These are phyloP conservation scores for Osmoderma eremita DNA, from an alignment of 2,888 invertebrate genomes.

Conservation along the genomic window DNA sequence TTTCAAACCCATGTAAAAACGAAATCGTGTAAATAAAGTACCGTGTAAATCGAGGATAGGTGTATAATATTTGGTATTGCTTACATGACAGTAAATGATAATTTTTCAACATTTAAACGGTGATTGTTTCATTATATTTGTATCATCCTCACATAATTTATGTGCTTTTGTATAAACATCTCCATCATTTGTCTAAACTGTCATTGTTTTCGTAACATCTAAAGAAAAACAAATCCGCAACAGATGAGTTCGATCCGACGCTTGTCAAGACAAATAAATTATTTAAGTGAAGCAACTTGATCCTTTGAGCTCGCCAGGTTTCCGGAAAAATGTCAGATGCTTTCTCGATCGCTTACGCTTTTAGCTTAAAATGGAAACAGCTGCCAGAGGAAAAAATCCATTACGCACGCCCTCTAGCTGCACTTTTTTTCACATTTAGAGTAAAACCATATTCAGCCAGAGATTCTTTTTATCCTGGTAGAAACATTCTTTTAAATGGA, in stretches of 20 bases:
- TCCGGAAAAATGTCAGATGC: conserved; percentile 31
- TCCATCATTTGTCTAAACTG: conserved; percentile 6
- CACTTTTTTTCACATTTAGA: conserved; percentile 12
- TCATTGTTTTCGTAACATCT: not conserved
- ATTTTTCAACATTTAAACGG: too few species aligned
- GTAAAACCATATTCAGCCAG: not conserved
- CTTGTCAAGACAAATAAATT: conserved; percentile 30
- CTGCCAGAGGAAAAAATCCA: conserved; percentile 22
- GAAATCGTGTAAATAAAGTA: too few species aligned
- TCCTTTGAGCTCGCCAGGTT: conserved; percentile 24
- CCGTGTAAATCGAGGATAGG: too few species aligned
- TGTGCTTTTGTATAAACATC: not conserved
- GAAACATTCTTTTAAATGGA: too few species aligned
- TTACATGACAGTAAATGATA: too few species aligned
- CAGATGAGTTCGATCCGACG: conserved; percentile 16
- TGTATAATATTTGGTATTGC: too few species aligned
- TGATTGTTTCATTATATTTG: too few species aligned
- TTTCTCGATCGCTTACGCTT: conserved; percentile 26
- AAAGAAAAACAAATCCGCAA: conserved; percentile 19
- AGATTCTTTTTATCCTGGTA: too few species aligned
- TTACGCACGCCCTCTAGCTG: conserved; percentile 10
- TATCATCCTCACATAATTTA: too few species aligned
- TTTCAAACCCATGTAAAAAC: too few species aligned
- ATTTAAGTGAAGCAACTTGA: conserved; percentile 32
- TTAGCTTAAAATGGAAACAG: conserved; percentile 33